These are phyloP conservation scores for Nephrotoma guestfalica DNA, from an alignment of 2,888 invertebrate genomes.

Conservation along the genomic window DNA sequence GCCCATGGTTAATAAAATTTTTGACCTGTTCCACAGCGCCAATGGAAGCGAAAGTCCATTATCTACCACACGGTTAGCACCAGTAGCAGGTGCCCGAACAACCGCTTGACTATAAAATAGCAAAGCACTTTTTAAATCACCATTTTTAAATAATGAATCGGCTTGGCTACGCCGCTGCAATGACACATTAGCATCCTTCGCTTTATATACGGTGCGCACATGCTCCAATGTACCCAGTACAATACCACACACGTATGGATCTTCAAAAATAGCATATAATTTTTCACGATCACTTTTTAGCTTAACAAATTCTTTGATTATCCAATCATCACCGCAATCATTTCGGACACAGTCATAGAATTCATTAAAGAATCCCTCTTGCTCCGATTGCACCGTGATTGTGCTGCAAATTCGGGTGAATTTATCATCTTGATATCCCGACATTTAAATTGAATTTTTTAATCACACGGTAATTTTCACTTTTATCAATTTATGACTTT, in stretches of 20 bases:
- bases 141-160: slow-evolving; percentile 38
- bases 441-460: neutral
- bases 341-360: slow-evolving; percentile 43
- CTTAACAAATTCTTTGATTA: slow-evolving; percentile 41
- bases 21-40: slow-evolving; percentile 51
- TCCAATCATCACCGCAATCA: slow-evolving; percentile 39
- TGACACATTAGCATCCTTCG: slow-evolving; percentile 48
- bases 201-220: slow-evolving; percentile 50
- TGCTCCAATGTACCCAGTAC: slow-evolving; percentile 43
- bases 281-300: slow-evolving; percentile 43
- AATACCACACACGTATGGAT: slow-evolving; percentile 34
- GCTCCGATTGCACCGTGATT: slow-evolving; percentile 57
- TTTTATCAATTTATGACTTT: neutral
- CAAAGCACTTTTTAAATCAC: slow-evolving; percentile 42
- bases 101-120: slow-evolving; percentile 56
- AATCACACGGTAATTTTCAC: neutral
- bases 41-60: slow-evolving; percentile 47
- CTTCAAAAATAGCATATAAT: slow-evolving; percentile 33
- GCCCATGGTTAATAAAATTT: slow-evolving; percentile 41
- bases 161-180: slow-evolving; percentile 46
- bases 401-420: slow-evolving; percentile 56
- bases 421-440: slow-evolving; percentile 28
- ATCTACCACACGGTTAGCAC: slow-evolving; percentile 37
- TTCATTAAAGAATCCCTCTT: slow-evolving; percentile 58
- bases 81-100: slow-evolving; percentile 50